Conservation (phyloP, 2,888 invertebrate genomes). For the Antitype chi region DNA sequence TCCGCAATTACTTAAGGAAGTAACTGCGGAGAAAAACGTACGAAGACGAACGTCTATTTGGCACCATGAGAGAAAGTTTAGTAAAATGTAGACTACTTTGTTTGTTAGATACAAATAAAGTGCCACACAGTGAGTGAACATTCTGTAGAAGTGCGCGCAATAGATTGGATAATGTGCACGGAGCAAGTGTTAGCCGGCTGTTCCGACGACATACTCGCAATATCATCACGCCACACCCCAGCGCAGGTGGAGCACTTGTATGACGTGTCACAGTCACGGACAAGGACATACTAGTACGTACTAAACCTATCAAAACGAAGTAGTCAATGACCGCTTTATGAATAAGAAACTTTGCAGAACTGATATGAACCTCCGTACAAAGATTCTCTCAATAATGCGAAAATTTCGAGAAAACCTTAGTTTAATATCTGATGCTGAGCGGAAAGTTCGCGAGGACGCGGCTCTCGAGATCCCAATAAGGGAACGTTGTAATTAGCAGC, state of each 20-base stretch:
- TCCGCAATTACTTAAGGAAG: not conserved
- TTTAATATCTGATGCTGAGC: not conserved
- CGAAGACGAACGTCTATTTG: not conserved
- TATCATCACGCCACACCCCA: constrained; percentile 6
- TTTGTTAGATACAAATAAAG: not conserved
- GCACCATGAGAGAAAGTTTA: constrained; percentile 1
- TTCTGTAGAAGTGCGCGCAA: not conserved
- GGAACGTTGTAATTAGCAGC: constrained; percentile 53
- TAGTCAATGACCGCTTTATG: not conserved
- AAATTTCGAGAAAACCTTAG: constrained; percentile 6
- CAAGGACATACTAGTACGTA: constrained; percentile 39
- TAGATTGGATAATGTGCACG: constrained; percentile 20
- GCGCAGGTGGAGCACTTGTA: constrained; percentile 28
- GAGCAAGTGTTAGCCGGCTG: constrained; percentile 14
- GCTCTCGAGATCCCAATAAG: constrained; percentile 28
- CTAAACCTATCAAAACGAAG: constrained; percentile 18
- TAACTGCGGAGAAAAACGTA: not conserved
- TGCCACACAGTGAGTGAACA: not conserved
- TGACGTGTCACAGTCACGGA: not conserved
- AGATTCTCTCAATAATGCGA: not conserved
- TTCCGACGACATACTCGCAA: constrained; percentile 6
- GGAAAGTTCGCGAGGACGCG: constrained; percentile 13
- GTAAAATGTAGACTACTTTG: not conserved
- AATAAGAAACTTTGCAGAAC: not conserved
- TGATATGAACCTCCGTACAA: not conserved